phyloP scores from a whole-genome alignment of 1,140 invertebrate species.

The Gryllus bimaculatus region DNA sequence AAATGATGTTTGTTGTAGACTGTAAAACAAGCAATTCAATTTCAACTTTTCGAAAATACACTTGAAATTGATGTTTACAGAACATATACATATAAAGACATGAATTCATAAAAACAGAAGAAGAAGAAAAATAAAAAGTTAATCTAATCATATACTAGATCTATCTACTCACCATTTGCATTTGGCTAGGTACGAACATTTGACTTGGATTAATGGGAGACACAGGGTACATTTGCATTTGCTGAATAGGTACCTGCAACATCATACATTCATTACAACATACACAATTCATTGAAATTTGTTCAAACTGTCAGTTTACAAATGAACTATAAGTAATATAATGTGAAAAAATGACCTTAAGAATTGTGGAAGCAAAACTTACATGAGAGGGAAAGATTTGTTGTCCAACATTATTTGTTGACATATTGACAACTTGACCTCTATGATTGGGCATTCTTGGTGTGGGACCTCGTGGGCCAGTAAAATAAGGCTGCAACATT shows the following conservation, averaged over 20 bases:
- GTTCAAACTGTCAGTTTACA: neutral
- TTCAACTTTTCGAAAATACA: too few species aligned
- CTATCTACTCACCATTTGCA: slow-evolving; percentile 8
- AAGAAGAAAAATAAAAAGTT: too few species aligned
- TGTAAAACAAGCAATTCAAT: too few species aligned
- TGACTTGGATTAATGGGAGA: slow-evolving; percentile 6
- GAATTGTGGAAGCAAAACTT: neutral
- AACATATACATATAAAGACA: too few species aligned
- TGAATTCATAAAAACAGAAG: too few species aligned
- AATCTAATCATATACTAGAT: too few species aligned
- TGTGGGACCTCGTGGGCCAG: slow-evolving; percentile 11
- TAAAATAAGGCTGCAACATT: slow-evolving; percentile 12
- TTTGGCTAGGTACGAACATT: slow-evolving; percentile 11
- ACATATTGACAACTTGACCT: slow-evolving; percentile 17
- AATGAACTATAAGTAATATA: neutral
- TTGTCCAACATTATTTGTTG: slow-evolving; percentile 19
- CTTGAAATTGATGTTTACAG: too few species aligned
- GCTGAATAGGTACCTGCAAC: slow-evolving; percentile 10
- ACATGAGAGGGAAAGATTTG: slow-evolving; percentile 16
- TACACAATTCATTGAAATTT: neutral
- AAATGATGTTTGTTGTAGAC: too few species aligned
- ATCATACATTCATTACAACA: neutral
- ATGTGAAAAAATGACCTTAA: neutral
- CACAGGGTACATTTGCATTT: slow-evolving; percentile 11
- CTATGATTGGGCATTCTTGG: slow-evolving; percentile 19